Base-by-base conservation (phyloP, 1,140 invertebrate genomes). In the Drosophila murphyi region DNA sequence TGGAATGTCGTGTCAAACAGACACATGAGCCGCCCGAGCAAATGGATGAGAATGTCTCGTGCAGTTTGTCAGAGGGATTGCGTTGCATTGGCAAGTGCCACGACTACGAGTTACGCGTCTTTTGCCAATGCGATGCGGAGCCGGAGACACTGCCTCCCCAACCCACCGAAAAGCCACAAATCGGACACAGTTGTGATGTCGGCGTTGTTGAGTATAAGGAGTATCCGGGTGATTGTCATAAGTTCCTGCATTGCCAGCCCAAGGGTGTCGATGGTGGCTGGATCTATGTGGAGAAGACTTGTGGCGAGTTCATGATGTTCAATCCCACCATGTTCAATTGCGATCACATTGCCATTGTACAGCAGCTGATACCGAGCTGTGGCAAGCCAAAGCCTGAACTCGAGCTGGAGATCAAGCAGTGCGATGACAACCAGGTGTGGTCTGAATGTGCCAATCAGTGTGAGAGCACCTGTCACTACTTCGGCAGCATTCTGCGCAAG, bases 21-120 rank as follows among this genome's bases (percentile, higher is more conserved):
- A 94, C 93, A 2, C 94, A 96, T 60, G 93, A 94, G 48, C 92
- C 93, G 3, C 93, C 95, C 1, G 96, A 96, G 82, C 94, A 95
- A 69, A 95, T 95, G 10, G 95, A 95, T 1, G 93, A 97, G 64
- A 94, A 96, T 80, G 96, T 96, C 0, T 94, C 96, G 52, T 98
- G 97, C 86, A 95, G 94, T 79, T 81, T 97, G 28, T 94, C 96
- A 75, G 93, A 93, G 45, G 97, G 97, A 1, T 93, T 97, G 0
- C 90, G 95, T 5, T 98, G 97, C 85, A 80, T 91, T 12, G 75
- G 79, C 37, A 92, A 93, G 10, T 96, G 95, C 83, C 91, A 93
- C 34, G 96, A 97, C 87, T 97, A 96, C 91, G 96, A 97, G 90
- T 94, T 97, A 10, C 93, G 96, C 32, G 94, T 96, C 35, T 93